Conservation (phyloP, 2,888 invertebrate species). For the Chaitophorus viminalis region DNA sequence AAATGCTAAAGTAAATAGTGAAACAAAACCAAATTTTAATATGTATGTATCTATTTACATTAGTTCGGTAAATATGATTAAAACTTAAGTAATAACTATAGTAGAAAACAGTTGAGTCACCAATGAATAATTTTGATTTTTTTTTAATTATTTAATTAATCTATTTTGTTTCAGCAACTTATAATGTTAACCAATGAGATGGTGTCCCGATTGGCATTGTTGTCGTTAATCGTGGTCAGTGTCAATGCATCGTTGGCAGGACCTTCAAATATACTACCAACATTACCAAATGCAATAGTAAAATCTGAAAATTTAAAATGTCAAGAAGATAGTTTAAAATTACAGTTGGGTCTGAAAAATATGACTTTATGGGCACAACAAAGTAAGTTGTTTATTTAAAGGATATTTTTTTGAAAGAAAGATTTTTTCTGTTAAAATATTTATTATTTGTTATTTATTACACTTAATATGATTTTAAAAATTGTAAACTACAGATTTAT, state of each 20-base stretch:
- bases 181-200: conserved; percentile 5
- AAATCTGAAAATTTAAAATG: conserved; percentile 62
- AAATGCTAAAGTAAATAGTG: neutral
- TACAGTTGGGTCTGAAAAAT: conserved; percentile 60
- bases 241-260: conserved; percentile 43
- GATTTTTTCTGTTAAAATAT: no score
- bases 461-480: no score
- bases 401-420: neutral
- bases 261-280: conserved; percentile 51
- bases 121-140: no score
- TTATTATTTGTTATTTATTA: no score
- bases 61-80: no score
- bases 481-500: no score
- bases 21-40: neutral
- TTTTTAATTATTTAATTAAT: no score
- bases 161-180: conserved; percentile 18
- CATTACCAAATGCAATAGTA: conserved; percentile 63
- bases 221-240: conserved; percentile 34
- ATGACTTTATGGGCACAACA: conserved; percentile 64
- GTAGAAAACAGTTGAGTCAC: no score
- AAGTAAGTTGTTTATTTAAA: conserved; percentile 62
- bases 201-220: conserved; percentile 44
- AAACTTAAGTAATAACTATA: no score
- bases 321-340: conserved; percentile 59
- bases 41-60: no score